Evolutionary conservation across 2,797 vertebrate species (phyloP).

Genomic region (Psittacula echo): DNA sequence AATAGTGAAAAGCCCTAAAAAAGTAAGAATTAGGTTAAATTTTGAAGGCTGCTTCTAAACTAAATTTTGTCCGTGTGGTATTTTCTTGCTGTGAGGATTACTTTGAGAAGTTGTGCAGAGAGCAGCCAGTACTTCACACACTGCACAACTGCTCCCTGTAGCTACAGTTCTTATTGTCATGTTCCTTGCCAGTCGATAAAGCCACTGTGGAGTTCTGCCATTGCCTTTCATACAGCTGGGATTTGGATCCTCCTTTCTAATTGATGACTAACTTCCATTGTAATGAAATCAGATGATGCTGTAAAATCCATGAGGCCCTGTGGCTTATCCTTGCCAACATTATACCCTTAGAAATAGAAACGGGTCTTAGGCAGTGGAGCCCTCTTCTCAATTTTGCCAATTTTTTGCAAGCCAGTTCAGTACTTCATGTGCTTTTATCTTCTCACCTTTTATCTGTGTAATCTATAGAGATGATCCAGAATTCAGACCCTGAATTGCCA

Average conservation of each 20-base stretch:
- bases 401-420: not conserved
- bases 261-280: constrained; percentile 70
- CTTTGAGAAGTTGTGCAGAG: not conserved
- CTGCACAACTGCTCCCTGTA: not conserved
- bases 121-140: not conserved
- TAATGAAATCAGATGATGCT: constrained; percentile 71
- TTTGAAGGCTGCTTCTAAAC: not conserved
- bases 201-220: not conserved
- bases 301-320: constrained; percentile 45
- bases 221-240: constrained; percentile 1
- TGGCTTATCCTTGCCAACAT: not conserved
- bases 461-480: not conserved
- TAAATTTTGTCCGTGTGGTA: not conserved
- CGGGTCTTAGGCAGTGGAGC: not conserved
- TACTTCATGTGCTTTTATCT: not conserved
- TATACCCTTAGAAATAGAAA: not conserved
- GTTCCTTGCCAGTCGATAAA: not conserved
- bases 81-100: not conserved
- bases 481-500: not conserved
- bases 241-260: constrained; percentile 63
- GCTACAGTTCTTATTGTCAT: not conserved
- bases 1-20: not conserved
- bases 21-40: not conserved
- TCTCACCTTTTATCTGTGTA: not conserved
- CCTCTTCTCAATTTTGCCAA: not conserved